These are phyloP conservation scores for Crax fasciolata DNA, from an alignment of 2,797 vertebrate species.

Conservation along the genomic window DNA sequence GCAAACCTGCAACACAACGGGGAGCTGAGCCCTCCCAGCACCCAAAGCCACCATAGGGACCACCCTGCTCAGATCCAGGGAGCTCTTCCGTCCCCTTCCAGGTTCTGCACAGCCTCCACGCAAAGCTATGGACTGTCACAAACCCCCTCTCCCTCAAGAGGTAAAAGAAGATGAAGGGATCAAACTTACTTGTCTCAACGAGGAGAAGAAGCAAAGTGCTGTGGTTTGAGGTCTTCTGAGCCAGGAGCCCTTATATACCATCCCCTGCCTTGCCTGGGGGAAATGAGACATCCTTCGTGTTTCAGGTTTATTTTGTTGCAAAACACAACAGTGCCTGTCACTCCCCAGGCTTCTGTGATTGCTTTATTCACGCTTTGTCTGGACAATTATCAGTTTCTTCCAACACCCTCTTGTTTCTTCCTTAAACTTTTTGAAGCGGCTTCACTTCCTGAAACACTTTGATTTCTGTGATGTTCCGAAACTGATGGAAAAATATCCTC, in stretches of 20 bases:
- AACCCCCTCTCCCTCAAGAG: neutral
- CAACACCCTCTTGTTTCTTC: conserved; percentile 35
- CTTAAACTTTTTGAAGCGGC: neutral
- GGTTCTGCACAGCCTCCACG: neutral
- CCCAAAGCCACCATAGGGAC: fast-evolving
- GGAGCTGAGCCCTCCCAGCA: neutral
- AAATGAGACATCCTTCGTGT: neutral
- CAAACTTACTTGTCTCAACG: neutral
- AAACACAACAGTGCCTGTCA: neutral
- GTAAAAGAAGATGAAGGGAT: neutral
- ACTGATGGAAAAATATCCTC: neutral
- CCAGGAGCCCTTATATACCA: conserved; percentile 5
- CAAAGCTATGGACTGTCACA: neutral
- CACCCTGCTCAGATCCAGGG: neutral
- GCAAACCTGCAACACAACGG: fast-evolving
- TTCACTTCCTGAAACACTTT: conserved; percentile 23
- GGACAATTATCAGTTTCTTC: neutral
- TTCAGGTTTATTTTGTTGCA: neutral
- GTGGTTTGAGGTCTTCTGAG: neutral
- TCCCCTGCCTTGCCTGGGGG: neutral
- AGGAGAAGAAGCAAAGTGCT: neutral
- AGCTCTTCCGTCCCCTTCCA: neutral
- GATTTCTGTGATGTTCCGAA: neutral
- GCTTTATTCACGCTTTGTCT: neutral
- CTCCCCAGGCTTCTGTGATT: neutral